A percentile compares a stretch with the other conserved stretches of the same genome.
These are phyloP conservation scores for Thysanoteuthis rhombus DNA, from an alignment of 2,888 invertebrate genomes.

Conservation along the genomic window DNA sequence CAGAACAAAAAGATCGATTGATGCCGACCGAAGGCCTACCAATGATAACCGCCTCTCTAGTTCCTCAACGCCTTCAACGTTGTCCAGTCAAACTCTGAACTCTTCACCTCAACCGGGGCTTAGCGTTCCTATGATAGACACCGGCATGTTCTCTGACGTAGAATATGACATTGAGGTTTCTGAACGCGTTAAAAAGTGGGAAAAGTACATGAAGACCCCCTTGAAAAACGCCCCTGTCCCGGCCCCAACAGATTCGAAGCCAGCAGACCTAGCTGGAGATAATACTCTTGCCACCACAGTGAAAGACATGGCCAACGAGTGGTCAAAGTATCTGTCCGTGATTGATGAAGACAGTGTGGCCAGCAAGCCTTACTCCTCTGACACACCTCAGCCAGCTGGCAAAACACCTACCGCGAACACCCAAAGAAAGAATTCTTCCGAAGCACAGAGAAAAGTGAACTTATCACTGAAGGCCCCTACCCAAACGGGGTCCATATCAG, in stretches of 20 bases:
- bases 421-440: not conserved
- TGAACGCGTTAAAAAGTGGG: slow-evolving; percentile 62
- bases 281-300: not conserved
- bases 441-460: not conserved
- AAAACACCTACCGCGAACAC: not conserved
- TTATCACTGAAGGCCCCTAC: not conserved
- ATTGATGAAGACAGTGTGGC: slow-evolving; percentile 23
- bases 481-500: slow-evolving; percentile 20
- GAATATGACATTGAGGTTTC: slow-evolving; percentile 62
- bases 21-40: not conserved
- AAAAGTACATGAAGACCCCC: slow-evolving; percentile 52
- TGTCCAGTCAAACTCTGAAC: not conserved
- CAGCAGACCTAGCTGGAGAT: not conserved
- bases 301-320: slow-evolving; percentile 18
- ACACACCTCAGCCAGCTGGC: not conserved
- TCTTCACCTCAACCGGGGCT: not conserved
- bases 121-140: slow-evolving; percentile 40
- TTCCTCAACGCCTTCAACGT: not conserved
- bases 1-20: not conserved
- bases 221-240: slow-evolving; percentile 37
- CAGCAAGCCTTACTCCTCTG: not conserved
- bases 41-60: not conserved
- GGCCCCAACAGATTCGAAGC: not conserved
- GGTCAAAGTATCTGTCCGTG: slow-evolving; percentile 27
- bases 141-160: slow-evolving; percentile 63